Percentiles rank a stretch among this genome's conserved stretches.
Conservation (phyloP, 2,797 vertebrate genomes). For the Acanthurus tractus region DNA sequence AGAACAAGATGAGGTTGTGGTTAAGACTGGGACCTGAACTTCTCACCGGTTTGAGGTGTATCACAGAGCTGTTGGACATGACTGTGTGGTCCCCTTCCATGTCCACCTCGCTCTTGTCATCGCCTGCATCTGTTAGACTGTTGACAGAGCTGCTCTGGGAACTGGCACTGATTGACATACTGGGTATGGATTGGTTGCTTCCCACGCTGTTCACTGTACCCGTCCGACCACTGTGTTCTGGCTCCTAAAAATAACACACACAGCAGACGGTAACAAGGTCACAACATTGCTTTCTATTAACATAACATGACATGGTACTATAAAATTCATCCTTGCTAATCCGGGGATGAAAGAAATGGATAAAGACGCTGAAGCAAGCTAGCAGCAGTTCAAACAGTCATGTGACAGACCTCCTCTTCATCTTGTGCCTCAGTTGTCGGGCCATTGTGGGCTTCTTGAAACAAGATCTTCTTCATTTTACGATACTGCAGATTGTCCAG, state of each 20-base stretch:
- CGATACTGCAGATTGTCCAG: constrained; percentile 99
- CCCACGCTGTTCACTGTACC: constrained; percentile 98
- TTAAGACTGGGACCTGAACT: background rate
- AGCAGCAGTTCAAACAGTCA: background rate
- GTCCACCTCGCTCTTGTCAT: constrained; percentile 96
- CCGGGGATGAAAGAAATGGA: constrained; percentile 27
- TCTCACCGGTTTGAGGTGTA: constrained; percentile 94
- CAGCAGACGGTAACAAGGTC: constrained; percentile 10
- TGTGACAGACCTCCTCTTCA: constrained; percentile 93
- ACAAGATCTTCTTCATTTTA: constrained; percentile 99
- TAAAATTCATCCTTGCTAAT: background rate
- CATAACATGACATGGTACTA: background rate
- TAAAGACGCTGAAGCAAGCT: background rate
- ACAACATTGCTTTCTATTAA: constrained; percentile 13
- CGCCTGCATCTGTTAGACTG: constrained; percentile 96
- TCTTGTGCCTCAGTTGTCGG: constrained; percentile 94
- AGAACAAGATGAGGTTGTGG: background rate
- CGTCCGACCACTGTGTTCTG: constrained; percentile 92
- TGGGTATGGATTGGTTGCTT: constrained; percentile 99
- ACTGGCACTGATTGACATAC: constrained; percentile 99
- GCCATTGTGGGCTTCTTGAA: constrained; percentile 97
- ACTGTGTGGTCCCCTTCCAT: constrained; percentile 98
- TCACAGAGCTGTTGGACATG: constrained; percentile 98
- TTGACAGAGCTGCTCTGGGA: constrained; percentile 99
- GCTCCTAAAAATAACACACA: constrained; percentile 85